Evolutionary conservation across 2,797 vertebrate genomes (phyloP).

Genomic region (Gymnopithys bicolor): DNA sequence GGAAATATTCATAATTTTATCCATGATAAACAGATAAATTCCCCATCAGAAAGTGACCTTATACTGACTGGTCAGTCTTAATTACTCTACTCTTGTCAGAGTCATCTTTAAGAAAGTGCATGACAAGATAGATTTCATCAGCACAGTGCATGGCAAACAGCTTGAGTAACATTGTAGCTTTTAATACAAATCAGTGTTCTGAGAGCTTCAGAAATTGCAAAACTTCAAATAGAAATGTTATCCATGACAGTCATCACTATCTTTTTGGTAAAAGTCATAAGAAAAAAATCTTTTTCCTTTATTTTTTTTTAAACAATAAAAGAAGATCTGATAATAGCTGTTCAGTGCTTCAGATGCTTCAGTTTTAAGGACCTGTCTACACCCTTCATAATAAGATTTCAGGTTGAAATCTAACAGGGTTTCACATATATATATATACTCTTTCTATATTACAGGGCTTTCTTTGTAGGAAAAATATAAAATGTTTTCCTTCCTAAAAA

Average conservation of each 20-base stretch:
- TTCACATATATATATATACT: neutral
- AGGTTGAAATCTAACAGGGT: neutral
- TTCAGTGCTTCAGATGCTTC: neutral
- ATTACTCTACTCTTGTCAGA: neutral
- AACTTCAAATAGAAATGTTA: neutral
- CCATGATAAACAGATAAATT: neutral
- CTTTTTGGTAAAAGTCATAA: neutral
- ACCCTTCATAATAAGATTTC: neutral
- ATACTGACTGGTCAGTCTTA: neutral
- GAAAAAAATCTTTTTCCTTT: neutral
- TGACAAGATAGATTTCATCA: neutral
- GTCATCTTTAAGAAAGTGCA: neutral
- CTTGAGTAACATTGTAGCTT: neutral
- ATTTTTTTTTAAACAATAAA: neutral
- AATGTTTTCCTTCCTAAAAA: neutral
- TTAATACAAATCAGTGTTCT: neutral
- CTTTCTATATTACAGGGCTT: neutral
- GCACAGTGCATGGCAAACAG: neutral
- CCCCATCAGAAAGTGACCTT: neutral
- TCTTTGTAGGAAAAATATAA: neutral
- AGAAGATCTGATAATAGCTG: neutral
- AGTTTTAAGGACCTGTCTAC: neutral
- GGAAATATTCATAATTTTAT: neutral
- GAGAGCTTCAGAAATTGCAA: neutral
- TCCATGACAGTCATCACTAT: neutral